Conservation (phyloP, 2,113 vertebrate species). For the Tachuris rubrigastra region DNA sequence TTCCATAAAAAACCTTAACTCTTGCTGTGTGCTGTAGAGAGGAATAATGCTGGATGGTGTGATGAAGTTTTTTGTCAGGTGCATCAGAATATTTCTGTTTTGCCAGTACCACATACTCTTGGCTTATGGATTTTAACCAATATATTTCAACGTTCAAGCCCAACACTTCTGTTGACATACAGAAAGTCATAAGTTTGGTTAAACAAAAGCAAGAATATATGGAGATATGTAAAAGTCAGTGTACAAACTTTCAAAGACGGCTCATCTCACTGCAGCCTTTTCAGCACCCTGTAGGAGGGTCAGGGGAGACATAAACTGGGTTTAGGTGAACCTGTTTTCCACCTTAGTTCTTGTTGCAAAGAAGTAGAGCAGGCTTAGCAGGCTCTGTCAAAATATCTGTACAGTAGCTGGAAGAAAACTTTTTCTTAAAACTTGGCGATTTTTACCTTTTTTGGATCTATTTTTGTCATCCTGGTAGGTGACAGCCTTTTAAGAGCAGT, state of each 20-base stretch:
- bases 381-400: background rate
- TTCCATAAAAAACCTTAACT: background rate
- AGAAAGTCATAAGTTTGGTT: background rate
- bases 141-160: background rate
- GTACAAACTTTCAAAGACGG: background rate
- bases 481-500: background rate
- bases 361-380: background rate
- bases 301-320: background rate
- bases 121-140: background rate
- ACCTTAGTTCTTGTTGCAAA: background rate
- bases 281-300: background rate
- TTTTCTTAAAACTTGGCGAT: background rate
- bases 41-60: rapidly evolving
- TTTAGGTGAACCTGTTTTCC: background rate
- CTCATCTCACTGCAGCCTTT: background rate
- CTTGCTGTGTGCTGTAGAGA: background rate
- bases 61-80: background rate
- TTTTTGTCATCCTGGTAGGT: background rate
- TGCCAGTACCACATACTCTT: background rate
- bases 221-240: background rate
- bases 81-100: background rate
- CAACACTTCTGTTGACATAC: background rate
- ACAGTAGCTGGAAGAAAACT: background rate
- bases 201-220: background rate
- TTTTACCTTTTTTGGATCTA: background rate